Conservation (phyloP, 2,113 vertebrate genomes). For the Ciconia boyciana region DNA sequence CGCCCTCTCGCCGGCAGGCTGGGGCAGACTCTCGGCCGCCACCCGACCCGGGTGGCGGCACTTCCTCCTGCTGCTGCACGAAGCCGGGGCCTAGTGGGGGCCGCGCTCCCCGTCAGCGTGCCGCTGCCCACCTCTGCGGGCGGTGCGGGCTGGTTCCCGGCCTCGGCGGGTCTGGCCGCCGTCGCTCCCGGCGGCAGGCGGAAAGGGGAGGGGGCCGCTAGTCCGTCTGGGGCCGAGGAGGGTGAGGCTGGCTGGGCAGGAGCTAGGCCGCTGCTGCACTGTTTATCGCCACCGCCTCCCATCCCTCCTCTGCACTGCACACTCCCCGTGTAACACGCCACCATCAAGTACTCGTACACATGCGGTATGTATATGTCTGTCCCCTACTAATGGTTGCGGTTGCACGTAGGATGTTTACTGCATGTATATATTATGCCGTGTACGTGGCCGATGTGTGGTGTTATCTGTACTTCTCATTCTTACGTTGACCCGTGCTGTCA, state of each 20-base stretch:
- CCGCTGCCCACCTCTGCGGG: not conserved
- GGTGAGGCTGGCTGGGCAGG: not conserved
- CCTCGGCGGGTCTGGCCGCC: not conserved
- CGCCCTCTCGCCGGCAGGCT: not conserved
- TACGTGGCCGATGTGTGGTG: not conserved
- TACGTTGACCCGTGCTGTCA: rapidly evolving
- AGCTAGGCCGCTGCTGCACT: slow-evolving; percentile 13
- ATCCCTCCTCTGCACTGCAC: not conserved
- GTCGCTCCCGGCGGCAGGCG: no score
- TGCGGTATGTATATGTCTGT: not conserved
- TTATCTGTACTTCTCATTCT: not conserved
- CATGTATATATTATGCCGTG: rapidly evolving
- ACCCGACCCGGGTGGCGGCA: not conserved
- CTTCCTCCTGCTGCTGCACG: not conserved
- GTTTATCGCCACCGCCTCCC: not conserved
- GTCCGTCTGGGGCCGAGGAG: not conserved
- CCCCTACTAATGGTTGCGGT: not conserved
- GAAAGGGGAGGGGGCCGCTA: not conserved
- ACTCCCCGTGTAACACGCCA: not conserved
- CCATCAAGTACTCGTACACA: rapidly evolving
- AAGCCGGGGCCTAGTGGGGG: not conserved
- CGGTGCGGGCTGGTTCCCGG: not conserved
- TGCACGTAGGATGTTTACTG: not conserved
- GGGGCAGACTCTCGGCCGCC: not conserved
- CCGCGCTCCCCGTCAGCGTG: not conserved